Evolutionary conservation across 2,797 vertebrate genomes (phyloP), one percentile per base, ranked within the genome.

Genomic region (Calcarius lapponicus): DNA sequence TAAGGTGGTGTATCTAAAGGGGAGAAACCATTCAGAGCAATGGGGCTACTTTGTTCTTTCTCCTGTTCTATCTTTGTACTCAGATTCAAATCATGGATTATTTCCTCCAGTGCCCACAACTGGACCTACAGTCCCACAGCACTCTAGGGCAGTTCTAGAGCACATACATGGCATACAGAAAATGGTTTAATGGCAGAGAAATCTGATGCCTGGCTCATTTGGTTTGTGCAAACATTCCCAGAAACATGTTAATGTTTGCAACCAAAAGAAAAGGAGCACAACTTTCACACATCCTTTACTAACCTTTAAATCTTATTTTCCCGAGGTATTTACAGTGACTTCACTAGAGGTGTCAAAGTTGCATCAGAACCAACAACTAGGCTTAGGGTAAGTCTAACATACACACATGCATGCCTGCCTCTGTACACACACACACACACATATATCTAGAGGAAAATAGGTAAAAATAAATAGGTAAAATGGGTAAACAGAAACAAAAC

Each of bases 71-170:
- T 17, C 13, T 84, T 69, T 58, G 24, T 24, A 38, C 10, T 21
- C 6, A 8, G 18, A 13, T 34, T 88, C 42, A 66, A 43, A 48
- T 3, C 0, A 0, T 1, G 7, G 17, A 36, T 74, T 72, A 36
- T 43, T 71, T 56, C 31, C n/a, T 64, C 13, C 54, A 69, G 15
- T 32, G 31, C 20, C 25, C 57, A 40, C 45, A 78, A 34, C 13
- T 40, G 36, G 31, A 91, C 9, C 13, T 43, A 34, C 21, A 71
- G 14, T 47, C 19, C 5, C 11, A 62, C 43, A 86, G 40, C 10
- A 66, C 25, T 25, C 10, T 10, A 25, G 0, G 0, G 6, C 22
- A 57, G 43, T 29, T n/a, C 57, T 28, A 71, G 31, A 19, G 53
- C 61, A 64, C 34, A 28, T 51, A 21, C n/a, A 16, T 7, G 22